A percentile compares a stretch with the other conserved stretches of the same genome.
Conservation (phyloP, 2,888 invertebrate species). For the Ormyrus labotus region DNA sequence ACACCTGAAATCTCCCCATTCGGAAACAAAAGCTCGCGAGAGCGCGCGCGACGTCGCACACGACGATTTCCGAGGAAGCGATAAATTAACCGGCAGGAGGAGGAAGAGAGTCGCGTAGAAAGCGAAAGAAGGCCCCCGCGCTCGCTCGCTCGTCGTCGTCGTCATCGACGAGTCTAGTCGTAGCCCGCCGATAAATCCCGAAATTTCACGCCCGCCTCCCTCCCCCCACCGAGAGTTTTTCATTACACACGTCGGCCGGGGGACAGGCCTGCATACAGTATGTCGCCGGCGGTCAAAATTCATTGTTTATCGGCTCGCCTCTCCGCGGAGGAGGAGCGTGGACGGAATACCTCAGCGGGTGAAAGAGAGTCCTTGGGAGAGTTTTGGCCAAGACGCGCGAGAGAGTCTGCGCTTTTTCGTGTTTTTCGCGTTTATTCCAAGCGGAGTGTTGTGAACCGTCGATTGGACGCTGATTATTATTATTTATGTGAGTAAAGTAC, state of each 20-base stretch:
- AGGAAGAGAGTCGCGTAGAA: neutral
- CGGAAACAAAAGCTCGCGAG: neutral
- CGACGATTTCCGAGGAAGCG: neutral
- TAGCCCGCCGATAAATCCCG: slow-evolving; percentile 39
- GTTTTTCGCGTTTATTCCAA: neutral
- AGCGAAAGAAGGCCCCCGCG: neutral
- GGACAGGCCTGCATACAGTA: slow-evolving; percentile 3
- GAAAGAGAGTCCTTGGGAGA: slow-evolving; percentile 36
- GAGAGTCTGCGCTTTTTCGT: slow-evolving; percentile 1
- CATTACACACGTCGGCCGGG: slow-evolving; percentile 38
- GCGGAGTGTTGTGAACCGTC: too few species aligned
- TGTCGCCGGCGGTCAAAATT: slow-evolving; percentile 50
- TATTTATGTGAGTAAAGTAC: too few species aligned
- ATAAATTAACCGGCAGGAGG: neutral
- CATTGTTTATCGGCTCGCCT: slow-evolving; percentile 50
- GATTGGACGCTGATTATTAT: too few species aligned
- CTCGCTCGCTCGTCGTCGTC: neutral
- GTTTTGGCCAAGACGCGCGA: neutral
- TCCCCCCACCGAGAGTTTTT: slow-evolving; percentile 11
- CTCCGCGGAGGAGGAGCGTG: slow-evolving; percentile 27
- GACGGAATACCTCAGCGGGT: slow-evolving; percentile 56
- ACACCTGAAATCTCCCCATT: too few species aligned
- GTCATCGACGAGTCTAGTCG: slow-evolving; percentile 14
- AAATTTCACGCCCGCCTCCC: slow-evolving; percentile 42
- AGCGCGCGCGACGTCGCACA: neutral